Evolutionary conservation across 1,140 invertebrate genomes (phyloP), one percentile per base, ranked within the genome.

Genomic region (Dendroctonus valens): DNA sequence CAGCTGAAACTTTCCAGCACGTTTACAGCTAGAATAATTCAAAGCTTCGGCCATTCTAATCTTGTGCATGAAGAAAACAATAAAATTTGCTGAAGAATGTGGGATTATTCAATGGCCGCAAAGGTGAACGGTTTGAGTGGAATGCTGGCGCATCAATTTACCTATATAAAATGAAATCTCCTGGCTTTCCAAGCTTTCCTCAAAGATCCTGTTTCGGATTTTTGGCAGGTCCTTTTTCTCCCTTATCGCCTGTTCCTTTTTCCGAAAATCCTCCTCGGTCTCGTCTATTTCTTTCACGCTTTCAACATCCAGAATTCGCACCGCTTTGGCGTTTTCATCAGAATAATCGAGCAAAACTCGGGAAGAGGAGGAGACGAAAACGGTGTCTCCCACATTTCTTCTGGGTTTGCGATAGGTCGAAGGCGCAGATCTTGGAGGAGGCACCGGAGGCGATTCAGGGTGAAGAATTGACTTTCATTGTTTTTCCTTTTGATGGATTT

Each of bases 321-420:
- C 41, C 6, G 63, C 37, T 44, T 51, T 53, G 14, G 46, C 37
- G 11, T 65, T 65, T 12, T 6, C 26, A 49, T 59, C 67, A 26
- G 15, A 41, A 52, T 72, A 51, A 59, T 69, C 12, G 69, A 64
- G 15, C 53, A 72, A 73, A 5, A 78, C 67, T 51, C 62, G 66
- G 5, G 76, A 73, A 8, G 73, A 60, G 0, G 75, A 77, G 14
- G 75, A 70, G 6, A 78, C 70, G 49, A 59, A 74, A 7, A 78
- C 76, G 14, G 54, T 64, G 65, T 78, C 77, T 7, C 72, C 77
- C 15, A 78, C 72, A 57, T 77, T 69, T 65, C 72, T 71, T 38
- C 76, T 63, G 39, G 72, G 68, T 66, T 51, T 59, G 5, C 48
- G 11, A 12, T 9, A 46, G 3, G 72, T 75, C 6, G 70, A 69